These are phyloP conservation scores for Eurosta solidaginis DNA, from an alignment of 1,140 invertebrate genomes.

Conservation along the genomic window DNA sequence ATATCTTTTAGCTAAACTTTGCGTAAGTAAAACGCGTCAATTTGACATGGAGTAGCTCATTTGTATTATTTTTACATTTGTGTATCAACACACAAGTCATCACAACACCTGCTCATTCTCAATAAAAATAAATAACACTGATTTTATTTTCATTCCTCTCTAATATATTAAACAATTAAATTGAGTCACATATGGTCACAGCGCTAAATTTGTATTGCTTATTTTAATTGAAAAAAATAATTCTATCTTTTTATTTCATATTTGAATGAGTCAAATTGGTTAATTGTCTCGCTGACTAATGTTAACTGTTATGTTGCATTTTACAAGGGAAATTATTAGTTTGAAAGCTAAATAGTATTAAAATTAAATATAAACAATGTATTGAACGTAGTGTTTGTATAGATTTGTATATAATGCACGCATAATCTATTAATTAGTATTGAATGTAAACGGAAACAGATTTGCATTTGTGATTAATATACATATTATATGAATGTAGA, in stretches of 20 bases:
- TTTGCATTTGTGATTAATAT: neutral
- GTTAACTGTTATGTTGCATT: neutral
- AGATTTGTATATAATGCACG: neutral
- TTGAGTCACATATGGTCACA: too few species aligned
- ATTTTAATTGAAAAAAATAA: neutral
- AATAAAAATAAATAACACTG: neutral
- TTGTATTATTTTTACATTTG: too few species aligned
- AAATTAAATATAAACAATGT: constrained; percentile 5
- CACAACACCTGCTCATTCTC: neutral
- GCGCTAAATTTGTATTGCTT: neutral
- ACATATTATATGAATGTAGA: too few species aligned
- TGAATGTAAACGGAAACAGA: too few species aligned
- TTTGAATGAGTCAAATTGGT: neutral
- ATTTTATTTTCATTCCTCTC: neutral
- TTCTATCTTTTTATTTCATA: neutral
- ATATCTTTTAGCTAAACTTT: too few species aligned
- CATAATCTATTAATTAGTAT: neutral
- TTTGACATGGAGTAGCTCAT: too few species aligned
- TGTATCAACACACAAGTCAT: too few species aligned
- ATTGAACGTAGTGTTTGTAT: neutral
- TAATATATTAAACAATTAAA: neutral
- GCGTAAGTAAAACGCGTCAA: too few species aligned
- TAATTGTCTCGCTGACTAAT: neutral
- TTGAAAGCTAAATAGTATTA: neutral
- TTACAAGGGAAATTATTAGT: neutral